These are phyloP conservation scores for Gadus chalcogrammus DNA, from an alignment of 2,113 vertebrate genomes.

Conservation along the genomic window DNA sequence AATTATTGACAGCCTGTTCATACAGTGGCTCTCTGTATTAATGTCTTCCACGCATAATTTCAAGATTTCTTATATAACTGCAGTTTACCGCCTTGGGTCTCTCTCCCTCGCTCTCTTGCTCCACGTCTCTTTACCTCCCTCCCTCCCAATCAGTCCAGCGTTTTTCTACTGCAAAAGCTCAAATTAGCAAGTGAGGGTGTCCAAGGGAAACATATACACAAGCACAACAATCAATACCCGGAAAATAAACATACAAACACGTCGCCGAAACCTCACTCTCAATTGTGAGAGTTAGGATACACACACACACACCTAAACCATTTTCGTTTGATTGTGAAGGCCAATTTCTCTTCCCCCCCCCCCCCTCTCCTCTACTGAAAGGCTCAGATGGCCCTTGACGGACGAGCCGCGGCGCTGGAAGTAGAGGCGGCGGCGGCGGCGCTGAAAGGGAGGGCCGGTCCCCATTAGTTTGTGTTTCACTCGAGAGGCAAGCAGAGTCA, in stretches of 20 bases:
- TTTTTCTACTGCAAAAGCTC: neutral
- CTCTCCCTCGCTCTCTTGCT: neutral
- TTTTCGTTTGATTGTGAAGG: slow-evolving; percentile 84
- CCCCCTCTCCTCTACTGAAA: slow-evolving; percentile 28
- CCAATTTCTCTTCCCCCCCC: slow-evolving; percentile 63
- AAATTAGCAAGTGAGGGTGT: slow-evolving; percentile 27
- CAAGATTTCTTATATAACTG: too few species aligned
- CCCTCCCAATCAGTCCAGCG: slow-evolving; percentile 12
- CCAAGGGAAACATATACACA: slow-evolving; percentile 29
- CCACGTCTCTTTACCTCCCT: slow-evolving; percentile 13
- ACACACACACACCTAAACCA: slow-evolving; percentile 51
- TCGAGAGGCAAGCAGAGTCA: slow-evolving; percentile 61
- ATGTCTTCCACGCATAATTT: too few species aligned
- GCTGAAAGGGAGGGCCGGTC: slow-evolving; percentile 51
- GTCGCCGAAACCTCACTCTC: slow-evolving; percentile 44
- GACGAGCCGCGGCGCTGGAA: too few species aligned
- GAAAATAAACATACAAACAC: slow-evolving; percentile 13
- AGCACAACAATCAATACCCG: slow-evolving; percentile 21
- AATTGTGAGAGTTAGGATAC: too few species aligned
- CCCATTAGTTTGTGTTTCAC: slow-evolving; percentile 69
- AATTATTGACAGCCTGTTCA: too few species aligned
- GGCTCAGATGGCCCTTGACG: slow-evolving; percentile 78
- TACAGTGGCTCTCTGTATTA: too few species aligned
- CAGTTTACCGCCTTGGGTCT: too few species aligned
- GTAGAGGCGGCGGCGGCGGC: too few species aligned